Percentiles rank a stretch among this genome's conserved stretches.
phyloP scores from a whole-genome alignment of 2,888 invertebrate species.

The Celastrina argiolus region DNA sequence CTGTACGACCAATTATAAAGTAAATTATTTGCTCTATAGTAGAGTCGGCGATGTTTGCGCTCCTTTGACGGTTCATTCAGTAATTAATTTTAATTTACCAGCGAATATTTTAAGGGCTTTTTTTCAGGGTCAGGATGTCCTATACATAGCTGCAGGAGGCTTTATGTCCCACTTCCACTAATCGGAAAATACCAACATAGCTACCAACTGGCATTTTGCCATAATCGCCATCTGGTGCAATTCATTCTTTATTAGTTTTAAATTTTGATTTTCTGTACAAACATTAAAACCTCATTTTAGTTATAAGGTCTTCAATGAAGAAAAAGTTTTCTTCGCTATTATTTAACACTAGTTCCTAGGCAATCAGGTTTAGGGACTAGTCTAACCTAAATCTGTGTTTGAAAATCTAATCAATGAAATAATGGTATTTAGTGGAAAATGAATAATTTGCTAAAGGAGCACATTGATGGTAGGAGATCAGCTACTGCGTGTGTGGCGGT shows the following conservation, averaged over 20 bases:
- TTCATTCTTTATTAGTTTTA: background rate
- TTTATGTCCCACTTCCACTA: background rate
- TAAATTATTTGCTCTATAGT: background rate
- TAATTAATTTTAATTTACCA: slow-evolving; percentile 4
- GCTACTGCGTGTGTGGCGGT: background rate
- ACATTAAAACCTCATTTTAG: too few relatives aligned
- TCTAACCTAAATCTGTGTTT: too few relatives aligned
- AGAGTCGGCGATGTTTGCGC: background rate
- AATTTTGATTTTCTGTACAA: background rate
- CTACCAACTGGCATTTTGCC: background rate
- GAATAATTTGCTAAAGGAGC: too few relatives aligned
- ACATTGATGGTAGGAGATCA: background rate
- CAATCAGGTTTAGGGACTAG: too few relatives aligned
- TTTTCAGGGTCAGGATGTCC: slow-evolving; percentile 1
- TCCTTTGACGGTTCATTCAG: slow-evolving; percentile 6
- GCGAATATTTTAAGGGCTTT: background rate
- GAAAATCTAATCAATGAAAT: too few relatives aligned
- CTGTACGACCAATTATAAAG: background rate
- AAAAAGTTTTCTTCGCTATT: too few relatives aligned
- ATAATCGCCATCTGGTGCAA: background rate
- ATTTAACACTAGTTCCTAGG: too few relatives aligned
- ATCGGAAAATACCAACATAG: slow-evolving; percentile 4
- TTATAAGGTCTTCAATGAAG: too few relatives aligned
- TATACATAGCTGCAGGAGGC: background rate
- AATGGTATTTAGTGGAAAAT: too few relatives aligned